A percentile compares a stretch with the other conserved stretches of the same genome.
These are phyloP conservation scores for Myiotriccus ornatus DNA, from an alignment of 2,797 vertebrate genomes.

Conservation along the genomic window DNA sequence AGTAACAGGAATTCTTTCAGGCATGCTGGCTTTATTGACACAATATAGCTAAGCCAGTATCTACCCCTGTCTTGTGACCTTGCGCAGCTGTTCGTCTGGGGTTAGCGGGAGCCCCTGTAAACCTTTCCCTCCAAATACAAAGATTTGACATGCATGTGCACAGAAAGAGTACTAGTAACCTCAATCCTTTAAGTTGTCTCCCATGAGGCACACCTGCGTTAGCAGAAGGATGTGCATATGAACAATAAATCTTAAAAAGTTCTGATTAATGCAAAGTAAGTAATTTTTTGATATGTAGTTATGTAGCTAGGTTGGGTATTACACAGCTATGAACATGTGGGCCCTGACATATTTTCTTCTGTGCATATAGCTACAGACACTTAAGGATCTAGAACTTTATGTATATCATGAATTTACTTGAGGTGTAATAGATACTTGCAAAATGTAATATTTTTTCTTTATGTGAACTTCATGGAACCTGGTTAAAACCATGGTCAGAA, in stretches of 20 bases:
- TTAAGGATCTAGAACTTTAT: not conserved
- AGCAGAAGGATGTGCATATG: not conserved
- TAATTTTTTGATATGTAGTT: not conserved
- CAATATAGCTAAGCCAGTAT: not conserved
- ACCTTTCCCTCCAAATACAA: not conserved
- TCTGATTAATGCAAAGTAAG: not conserved
- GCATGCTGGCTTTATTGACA: accelerated
- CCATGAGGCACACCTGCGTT: not conserved
- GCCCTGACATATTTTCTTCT: not conserved
- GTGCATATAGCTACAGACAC: not conserved
- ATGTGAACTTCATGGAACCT: not conserved
- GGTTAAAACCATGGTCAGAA: not conserved
- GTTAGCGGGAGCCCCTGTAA: not conserved
- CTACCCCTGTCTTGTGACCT: not conserved
- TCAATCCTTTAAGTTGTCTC: not conserved
- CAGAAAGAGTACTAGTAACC: not conserved
- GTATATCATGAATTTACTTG: not conserved
- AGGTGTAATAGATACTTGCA: not conserved
- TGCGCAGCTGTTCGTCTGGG: not conserved
- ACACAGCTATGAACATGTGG: not conserved
- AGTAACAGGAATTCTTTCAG: not conserved
- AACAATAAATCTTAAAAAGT: not conserved
- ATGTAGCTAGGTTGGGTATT: not conserved
- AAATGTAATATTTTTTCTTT: not conserved
- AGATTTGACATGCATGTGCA: accelerated